Base-by-base conservation (phyloP, 2,888 invertebrate species). In the Pristionchus mayeri region DNA sequence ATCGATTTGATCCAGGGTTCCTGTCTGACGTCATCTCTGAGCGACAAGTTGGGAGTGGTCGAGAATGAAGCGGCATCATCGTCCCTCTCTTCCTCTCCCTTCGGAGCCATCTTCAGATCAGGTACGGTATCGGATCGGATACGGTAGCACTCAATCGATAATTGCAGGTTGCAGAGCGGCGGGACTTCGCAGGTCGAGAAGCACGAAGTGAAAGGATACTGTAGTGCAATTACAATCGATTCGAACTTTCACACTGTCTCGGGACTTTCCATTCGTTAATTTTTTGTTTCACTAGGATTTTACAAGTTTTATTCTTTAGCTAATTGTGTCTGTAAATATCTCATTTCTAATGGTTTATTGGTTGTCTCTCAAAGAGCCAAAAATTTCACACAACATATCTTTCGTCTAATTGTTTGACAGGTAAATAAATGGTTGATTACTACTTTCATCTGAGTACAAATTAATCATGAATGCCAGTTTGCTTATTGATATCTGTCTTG, bases 61-160 rank as follows among this genome's bases (percentile, higher is more conserved):
- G 63, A 34, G 34, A 34, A 6, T 7, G 63, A 34, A 3, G 40
- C n/a, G 44, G 6, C 37, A 18, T 7, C 27, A 21, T 24, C 76
- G 24, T 24, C 76, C n/a, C n/a, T n/a, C n/a, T n/a, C n/a, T n/a
- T n/a, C n/a, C 27, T 78, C 76, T 16, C 76, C 76, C 27, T 78
- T 50, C 18, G 76, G 76, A 30, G 76, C 76, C 44, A 78, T 78
- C 48, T 78, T 78, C 24, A 78, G 76, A 78, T 48, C 76, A 16
- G 76, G 76, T 78, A 50, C 48, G 40, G 44, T 13, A 67, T 16
- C 63, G 63, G 54, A 54, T 54, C 16, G 54, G 11, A 9, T 54
- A 54, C 54, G 54, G 4, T 54, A 18, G 57, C 4, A 27, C 16
- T 9, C 7, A 60, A 60, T 27, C 6, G 34, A 27, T 34, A 34